A percentile compares a stretch with the other conserved stretches of the same genome.
These are phyloP conservation scores for Tragelaphus buxtoni DNA, from an alignment of 2,113 vertebrate genomes.

Conservation along the genomic window DNA sequence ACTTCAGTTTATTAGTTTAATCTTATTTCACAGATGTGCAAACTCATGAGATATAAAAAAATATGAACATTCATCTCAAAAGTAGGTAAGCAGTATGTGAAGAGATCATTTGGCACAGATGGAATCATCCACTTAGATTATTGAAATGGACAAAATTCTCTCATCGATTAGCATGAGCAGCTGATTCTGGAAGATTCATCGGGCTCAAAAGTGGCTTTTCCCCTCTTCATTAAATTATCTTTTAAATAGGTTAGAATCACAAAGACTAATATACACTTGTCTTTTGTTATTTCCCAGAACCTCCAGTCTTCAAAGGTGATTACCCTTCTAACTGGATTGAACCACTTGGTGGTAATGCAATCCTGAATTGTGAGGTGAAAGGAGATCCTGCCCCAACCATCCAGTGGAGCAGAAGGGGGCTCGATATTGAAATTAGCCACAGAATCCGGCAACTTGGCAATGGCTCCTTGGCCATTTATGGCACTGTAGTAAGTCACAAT, in stretches of 20 bases:
- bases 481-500: slow-evolving; percentile 88
- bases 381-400: slow-evolving; percentile 94
- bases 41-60: not conserved
- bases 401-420: slow-evolving; percentile 92
- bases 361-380: slow-evolving; percentile 94
- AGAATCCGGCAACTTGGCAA: slow-evolving; percentile 91
- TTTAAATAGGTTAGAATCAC: not conserved
- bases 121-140: not conserved
- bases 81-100: not conserved
- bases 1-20: not conserved
- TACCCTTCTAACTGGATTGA: slow-evolving; percentile 89
- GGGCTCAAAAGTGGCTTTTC: not conserved
- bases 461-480: slow-evolving; percentile 94
- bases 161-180: not conserved
- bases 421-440: slow-evolving; percentile 84
- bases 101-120: not conserved
- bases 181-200: not conserved
- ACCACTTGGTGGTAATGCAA: slow-evolving; percentile 91
- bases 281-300: slow-evolving; percentile 82
- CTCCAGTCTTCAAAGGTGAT: slow-evolving; percentile 94
- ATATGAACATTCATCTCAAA: not conserved
- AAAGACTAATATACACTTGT: not conserved
- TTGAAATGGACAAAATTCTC: not conserved
- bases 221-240: not conserved
- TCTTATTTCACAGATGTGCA: not conserved